Conservation (phyloP, 2,113 vertebrate species). For the Ia io region DNA sequence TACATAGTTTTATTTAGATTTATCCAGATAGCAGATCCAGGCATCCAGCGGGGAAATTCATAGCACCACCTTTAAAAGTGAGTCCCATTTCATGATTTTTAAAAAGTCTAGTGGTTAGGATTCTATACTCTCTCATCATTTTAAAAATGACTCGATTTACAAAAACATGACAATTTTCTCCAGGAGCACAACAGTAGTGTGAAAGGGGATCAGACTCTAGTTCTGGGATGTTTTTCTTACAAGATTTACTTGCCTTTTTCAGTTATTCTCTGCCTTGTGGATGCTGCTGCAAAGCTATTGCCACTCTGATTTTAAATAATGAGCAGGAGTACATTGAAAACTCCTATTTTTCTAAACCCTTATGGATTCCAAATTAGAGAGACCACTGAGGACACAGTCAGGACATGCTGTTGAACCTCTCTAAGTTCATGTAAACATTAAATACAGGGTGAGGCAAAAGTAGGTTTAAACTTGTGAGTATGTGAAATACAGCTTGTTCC, state of each 20-base stretch:
- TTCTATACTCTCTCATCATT: background rate
- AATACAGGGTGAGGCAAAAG: background rate
- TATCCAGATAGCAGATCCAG: background rate
- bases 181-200: background rate
- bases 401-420: background rate
- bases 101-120: background rate
- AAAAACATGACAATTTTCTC: background rate
- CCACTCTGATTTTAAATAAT: conserved; percentile 18
- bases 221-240: background rate
- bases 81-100: background rate
- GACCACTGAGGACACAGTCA: background rate
- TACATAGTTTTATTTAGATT: background rate
- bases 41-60: background rate
- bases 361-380: background rate
- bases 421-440: background rate
- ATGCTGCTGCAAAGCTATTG: background rate
- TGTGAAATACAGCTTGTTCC: background rate
- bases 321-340: background rate
- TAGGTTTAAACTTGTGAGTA: background rate
- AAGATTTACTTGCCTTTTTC: conserved; percentile 14
- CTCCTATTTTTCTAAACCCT: background rate
- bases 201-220: background rate
- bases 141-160: background rate
- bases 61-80: background rate
- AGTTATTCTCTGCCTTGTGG: background rate